Base-by-base conservation (phyloP, 1,140 invertebrate genomes). In the Zophobas morio region DNA sequence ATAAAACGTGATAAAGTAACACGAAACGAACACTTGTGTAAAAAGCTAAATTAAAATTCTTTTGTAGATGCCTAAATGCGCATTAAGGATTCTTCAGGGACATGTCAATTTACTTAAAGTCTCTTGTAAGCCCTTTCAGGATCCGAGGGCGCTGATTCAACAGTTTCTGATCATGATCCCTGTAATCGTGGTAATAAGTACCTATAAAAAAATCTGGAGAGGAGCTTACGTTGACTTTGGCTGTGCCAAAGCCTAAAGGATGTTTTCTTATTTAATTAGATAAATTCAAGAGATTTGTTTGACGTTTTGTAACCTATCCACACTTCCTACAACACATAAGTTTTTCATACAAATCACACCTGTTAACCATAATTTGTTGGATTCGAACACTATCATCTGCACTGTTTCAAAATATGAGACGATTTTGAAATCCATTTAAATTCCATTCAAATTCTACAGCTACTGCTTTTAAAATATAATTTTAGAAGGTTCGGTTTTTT, bases 401-500 rank as follows among this genome's bases (percentile, higher is more conserved):
- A 3, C 36, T 60, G 34, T 33, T 36, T 8, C 56, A 60, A 60
- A 60, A 60, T 60, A 60, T 60, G 33, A 60, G 56, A 60, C 35
- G 56, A 60, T 60, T 60, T 60, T 60, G 36, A 60, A 60, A 60
- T 35, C 56, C 56, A 60, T 60, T 60, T 60, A 60, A 60, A 60
- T 60, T 60, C 56, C 56, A 60, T 60, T 60, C 56, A 36, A 60
- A 60, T 60, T 60, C 56, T 60, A 60, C 56, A 60, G 56, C 56
- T 60, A 60, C 56, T 39, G 56, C 56, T 60, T 60, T 60, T 54
- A 34, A 54, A 54, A 54, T 6, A 34, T 54, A 54, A 54, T 54
- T 54, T 54, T 54, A 54, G 53, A 54, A 54, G 32, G 53, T 54
- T 20, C 6, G 20, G 20, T 20, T 20, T 20, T 20, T 20, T 20